These are phyloP conservation scores for Ceyx erithaca DNA, from an alignment of 2,797 vertebrate genomes.

Conservation along the genomic window DNA sequence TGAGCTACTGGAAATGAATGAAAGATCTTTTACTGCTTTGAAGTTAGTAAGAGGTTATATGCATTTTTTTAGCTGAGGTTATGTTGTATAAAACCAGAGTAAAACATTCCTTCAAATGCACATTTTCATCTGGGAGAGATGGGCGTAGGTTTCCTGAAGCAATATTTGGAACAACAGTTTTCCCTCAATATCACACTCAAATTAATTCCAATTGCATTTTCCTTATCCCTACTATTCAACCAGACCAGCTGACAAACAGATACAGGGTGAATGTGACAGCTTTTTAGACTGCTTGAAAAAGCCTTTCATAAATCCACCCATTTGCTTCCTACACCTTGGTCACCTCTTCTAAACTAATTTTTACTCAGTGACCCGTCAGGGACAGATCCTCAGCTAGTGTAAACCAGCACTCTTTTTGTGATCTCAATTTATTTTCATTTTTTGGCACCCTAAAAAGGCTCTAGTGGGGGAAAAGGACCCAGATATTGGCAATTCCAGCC, in stretches of 20 bases:
- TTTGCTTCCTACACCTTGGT: neutral
- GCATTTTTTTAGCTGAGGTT: neutral
- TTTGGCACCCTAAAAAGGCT: neutral
- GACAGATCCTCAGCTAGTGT: neutral
- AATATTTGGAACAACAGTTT: neutral
- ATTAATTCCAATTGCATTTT: neutral
- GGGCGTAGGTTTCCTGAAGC: neutral
- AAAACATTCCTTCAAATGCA: slow-evolving; percentile 16
- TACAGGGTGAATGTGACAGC: neutral
- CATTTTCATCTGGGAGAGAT: neutral
- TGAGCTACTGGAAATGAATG: slow-evolving; percentile 42
- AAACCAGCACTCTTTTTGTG: neutral
- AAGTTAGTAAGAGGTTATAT: slow-evolving; percentile 4
- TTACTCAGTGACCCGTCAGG: neutral
- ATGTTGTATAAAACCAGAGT: slow-evolving; percentile 4
- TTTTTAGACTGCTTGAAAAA: neutral
- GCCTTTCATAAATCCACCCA: neutral
- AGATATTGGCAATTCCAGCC: neutral
- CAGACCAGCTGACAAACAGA: neutral
- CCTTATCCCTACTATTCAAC: neutral
- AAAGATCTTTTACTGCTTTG: slow-evolving; percentile 24
- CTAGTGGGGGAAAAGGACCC: neutral
- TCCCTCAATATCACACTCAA: neutral
- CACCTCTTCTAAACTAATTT: neutral
- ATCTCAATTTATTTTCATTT: neutral